Evolutionary conservation across 2,113 vertebrate species (phyloP).

Genomic region (Cebidichthys violaceus): DNA sequence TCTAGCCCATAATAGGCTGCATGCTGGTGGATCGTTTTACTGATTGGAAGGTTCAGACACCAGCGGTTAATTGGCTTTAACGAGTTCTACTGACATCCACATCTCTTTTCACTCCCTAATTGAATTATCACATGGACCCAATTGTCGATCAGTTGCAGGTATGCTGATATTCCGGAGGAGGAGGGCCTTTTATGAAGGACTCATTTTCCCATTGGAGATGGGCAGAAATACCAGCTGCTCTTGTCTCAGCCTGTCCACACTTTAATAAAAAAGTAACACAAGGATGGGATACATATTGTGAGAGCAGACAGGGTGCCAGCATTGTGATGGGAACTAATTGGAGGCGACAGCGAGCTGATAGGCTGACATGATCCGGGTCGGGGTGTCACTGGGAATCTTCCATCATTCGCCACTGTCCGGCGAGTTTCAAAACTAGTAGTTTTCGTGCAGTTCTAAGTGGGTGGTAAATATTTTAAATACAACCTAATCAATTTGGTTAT

Average conservation of each 20-base stretch:
- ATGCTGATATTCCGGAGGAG: slow-evolving; percentile 34
- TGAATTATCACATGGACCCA: slow-evolving; percentile 70
- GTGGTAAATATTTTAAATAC: background rate
- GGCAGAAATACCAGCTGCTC: slow-evolving; percentile 34
- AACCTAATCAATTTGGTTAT: background rate
- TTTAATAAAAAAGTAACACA: slow-evolving; percentile 36
- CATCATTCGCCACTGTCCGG: slow-evolving; percentile 31
- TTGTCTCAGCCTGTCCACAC: slow-evolving; percentile 28
- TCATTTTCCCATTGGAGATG: slow-evolving; percentile 7
- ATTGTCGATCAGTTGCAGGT: slow-evolving; percentile 69
- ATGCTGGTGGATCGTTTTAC: slow-evolving; percentile 74
- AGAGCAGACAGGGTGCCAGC: slow-evolving; percentile 32
- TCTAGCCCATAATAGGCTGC: slow-evolving; percentile 72
- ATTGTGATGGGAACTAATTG: slow-evolving; percentile 74
- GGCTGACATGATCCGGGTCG: slow-evolving; percentile 55
- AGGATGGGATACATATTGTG: slow-evolving; percentile 55
- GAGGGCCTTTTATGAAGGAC: slow-evolving; percentile 6
- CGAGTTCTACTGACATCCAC: slow-evolving; percentile 58
- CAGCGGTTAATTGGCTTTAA: slow-evolving; percentile 76
- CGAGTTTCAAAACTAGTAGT: background rate
- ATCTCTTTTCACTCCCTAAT: slow-evolving; percentile 71
- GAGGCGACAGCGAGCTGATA: slow-evolving; percentile 57
- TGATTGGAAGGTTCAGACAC: slow-evolving; percentile 73
- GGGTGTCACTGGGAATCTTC: slow-evolving; percentile 29
- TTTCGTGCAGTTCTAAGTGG: background rate